Conservation (phyloP, 2,113 vertebrate species). For the Aegithalos caudatus region DNA sequence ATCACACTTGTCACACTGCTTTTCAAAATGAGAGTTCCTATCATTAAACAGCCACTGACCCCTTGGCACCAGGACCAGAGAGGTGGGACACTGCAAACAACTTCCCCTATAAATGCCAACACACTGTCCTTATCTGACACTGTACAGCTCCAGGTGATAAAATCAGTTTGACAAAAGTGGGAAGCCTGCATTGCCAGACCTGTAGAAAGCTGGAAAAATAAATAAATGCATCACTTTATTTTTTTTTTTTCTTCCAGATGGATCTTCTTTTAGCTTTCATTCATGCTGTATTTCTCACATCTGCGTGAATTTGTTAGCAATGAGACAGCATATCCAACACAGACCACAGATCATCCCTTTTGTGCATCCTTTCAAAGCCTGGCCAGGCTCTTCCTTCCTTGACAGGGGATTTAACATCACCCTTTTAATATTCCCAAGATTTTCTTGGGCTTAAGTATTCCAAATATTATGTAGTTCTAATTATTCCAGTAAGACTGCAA, state of each 20-base stretch:
- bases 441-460: conserved; percentile 4
- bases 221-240: background rate
- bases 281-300: background rate
- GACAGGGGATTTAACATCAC: background rate
- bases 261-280: background rate
- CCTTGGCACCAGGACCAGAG: background rate
- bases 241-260: background rate
- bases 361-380: background rate
- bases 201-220: background rate
- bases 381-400: background rate
- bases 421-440: conserved; percentile 24
- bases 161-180: background rate
- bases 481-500: conserved; percentile 12
- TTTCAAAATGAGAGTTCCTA: background rate
- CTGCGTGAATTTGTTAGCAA: background rate
- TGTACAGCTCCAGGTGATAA: background rate
- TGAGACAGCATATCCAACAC: background rate
- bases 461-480: conserved; percentile 29
- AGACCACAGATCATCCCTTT: background rate
- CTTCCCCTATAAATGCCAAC: background rate
- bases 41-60: background rate
- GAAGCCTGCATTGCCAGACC: background rate
- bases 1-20: background rate
- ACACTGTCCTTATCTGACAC: background rate
- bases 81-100: background rate